These are phyloP conservation scores for Thripadectes ignobilis DNA, from an alignment of 2,797 vertebrate species.

Conservation along the genomic window DNA sequence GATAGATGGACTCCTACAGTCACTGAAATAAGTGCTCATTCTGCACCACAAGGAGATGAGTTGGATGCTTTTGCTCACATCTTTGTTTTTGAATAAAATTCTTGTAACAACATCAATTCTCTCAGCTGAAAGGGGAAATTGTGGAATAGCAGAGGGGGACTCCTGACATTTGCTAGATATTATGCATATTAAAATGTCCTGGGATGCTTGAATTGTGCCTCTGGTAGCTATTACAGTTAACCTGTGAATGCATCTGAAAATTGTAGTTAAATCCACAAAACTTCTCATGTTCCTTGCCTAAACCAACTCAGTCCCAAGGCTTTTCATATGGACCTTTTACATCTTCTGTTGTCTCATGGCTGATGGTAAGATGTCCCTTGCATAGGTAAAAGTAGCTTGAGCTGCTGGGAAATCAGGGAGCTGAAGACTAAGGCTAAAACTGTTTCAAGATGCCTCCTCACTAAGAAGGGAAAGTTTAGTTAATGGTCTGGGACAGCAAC, in stretches of 20 bases:
- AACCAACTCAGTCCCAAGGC: not conserved
- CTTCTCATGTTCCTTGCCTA: not conserved
- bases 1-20: not conserved
- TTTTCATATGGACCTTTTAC: not conserved
- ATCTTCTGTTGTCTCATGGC: not conserved
- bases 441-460: not conserved
- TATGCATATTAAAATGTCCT: not conserved
- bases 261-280: not conserved
- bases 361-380: not conserved
- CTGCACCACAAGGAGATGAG: not conserved
- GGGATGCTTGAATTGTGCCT: not conserved
- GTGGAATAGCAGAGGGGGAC: not conserved
- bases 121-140: not conserved
- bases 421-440: not conserved
- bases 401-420: not conserved
- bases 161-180: constrained; percentile 19
- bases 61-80: not conserved
- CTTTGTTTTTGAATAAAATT: constrained; percentile 18
- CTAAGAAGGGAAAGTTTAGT: not conserved
- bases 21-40: not conserved
- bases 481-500: constrained; percentile 1
- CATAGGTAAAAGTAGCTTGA: not conserved
- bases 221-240: constrained; percentile 23
- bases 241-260: constrained; percentile 8
- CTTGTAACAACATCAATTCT: not conserved